Percentiles rank a stretch among this genome's conserved stretches.
Evolutionary conservation across 2,888 invertebrate species (phyloP).

Genomic region (Spisula solida): DNA sequence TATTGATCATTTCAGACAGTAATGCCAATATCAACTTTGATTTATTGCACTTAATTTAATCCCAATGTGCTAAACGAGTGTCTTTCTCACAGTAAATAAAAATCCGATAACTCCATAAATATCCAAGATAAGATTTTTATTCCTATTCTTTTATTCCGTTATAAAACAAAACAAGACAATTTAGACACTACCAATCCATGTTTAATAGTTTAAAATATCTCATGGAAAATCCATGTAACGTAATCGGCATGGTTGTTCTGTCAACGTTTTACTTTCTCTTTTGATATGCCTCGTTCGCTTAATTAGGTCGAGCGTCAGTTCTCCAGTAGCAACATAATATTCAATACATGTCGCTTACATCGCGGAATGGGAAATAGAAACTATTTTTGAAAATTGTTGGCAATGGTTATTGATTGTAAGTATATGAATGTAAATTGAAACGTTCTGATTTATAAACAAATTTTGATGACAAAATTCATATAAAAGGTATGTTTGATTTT

Average conservation of each 20-base stretch:
- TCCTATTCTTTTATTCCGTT: neutral
- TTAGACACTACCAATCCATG: neutral
- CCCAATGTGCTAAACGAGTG: neutral
- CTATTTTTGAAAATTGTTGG: neutral
- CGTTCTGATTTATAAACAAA: neutral
- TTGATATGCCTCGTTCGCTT: neutral
- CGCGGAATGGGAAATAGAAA: neutral
- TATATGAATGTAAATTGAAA: neutral
- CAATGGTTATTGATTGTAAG: neutral
- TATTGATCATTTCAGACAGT: conserved; percentile 32
- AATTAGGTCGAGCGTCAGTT: conserved; percentile 44
- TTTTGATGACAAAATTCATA: neutral
- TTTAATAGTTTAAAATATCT: conserved; percentile 9
- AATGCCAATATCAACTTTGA: conserved; percentile 13
- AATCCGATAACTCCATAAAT: conserved; percentile 17
- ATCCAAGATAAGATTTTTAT: neutral
- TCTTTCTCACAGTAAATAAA: neutral
- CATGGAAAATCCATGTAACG: neutral
- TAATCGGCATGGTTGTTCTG: neutral
- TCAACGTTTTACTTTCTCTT: conserved; percentile 44
- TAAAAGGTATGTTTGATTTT: neutral
- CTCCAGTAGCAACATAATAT: conserved; percentile 67
- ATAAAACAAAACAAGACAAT: neutral
- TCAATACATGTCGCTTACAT: conserved; percentile 1
- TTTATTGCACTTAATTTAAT: conserved; percentile 29